phyloP scores from a whole-genome alignment of 2,113 vertebrate genomes.

The Stomatorhinus ivindoensis region DNA sequence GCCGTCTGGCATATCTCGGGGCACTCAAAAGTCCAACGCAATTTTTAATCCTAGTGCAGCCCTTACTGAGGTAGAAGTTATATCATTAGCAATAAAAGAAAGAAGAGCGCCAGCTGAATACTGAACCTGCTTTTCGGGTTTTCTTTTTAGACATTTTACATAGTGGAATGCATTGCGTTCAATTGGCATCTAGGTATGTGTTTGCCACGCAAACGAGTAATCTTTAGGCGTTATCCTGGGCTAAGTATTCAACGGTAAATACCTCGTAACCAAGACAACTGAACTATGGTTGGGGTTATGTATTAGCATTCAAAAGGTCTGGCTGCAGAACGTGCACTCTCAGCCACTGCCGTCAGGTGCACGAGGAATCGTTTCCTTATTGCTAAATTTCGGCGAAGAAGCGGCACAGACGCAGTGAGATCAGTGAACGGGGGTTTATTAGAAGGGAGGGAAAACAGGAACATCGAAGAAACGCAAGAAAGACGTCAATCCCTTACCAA shows the following conservation, averaged over 20 bases:
- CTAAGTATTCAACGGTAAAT: background rate
- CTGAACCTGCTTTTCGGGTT: background rate
- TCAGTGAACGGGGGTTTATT: too few relatives aligned
- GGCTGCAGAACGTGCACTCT: too few relatives aligned
- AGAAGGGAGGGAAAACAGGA: too few relatives aligned
- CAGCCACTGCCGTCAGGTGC: too few relatives aligned
- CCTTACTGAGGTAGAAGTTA: background rate
- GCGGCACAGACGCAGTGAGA: too few relatives aligned
- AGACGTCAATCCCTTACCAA: too few relatives aligned
- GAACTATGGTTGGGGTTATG: background rate
- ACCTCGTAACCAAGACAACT: background rate
- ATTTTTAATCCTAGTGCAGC: background rate
- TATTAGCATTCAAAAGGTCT: background rate
- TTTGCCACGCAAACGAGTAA: background rate
- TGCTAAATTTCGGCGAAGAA: too few relatives aligned
- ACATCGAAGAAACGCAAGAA: too few relatives aligned
- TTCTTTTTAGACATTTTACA: background rate
- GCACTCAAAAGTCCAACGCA: background rate
- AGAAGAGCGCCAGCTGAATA: background rate
- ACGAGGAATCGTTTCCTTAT: too few relatives aligned
- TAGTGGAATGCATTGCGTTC: background rate
- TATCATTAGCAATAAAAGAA: background rate
- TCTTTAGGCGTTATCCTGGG: background rate
- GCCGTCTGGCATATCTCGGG: background rate
- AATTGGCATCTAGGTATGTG: background rate